Evolutionary conservation across 2,113 vertebrate genomes (phyloP), one percentile per base, ranked within the genome.

Genomic region (Pelodiscus sinensis): DNA sequence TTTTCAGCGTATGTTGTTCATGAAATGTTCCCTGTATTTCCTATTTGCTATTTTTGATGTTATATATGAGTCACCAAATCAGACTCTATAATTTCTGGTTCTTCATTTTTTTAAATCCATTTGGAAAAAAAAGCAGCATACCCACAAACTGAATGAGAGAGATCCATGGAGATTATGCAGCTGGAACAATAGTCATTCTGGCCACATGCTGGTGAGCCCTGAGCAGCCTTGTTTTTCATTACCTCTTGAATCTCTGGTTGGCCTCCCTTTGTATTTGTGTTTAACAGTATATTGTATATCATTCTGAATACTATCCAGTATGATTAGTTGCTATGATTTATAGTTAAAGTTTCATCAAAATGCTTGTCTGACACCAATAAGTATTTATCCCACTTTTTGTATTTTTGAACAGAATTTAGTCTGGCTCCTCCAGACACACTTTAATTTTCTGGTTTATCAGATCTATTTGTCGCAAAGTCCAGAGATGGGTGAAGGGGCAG

Each of bases 401-500:
- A 9, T 84, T 81, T 92, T 90, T 86, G 75, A 77, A 31, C 58
- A 84, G 75, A 96, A 92, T 96, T 97, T 94, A 94, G 86, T 96
- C 78, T 94, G 93, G 83, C 75, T 97, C 35, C 86, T 97, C 85
- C 86, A 97, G 85, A 97, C 82, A 95, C 1, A 60, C 81, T 96
- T 97, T 97, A 97, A 97, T 98, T 97, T 93, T 97, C 83, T 97
- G 90, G 89, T 96, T 97, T 97, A 96, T 95, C 84, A 97, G 94
- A 97, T 97, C 80, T 95, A 96, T 95, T 97, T 97, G 92, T 97
- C 94, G 97, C 44, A 65, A 96, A 92, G 86, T 87, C 80, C 54
- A 96, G 91, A 96, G 78, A 80, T 54, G 94, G 58, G 91, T 96
- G 95, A 97, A 97, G 97, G 94, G 97, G 92, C 92, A 97, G 89